phyloP scores from a whole-genome alignment of 2,888 invertebrate species.

The Lutraria lutraria region DNA sequence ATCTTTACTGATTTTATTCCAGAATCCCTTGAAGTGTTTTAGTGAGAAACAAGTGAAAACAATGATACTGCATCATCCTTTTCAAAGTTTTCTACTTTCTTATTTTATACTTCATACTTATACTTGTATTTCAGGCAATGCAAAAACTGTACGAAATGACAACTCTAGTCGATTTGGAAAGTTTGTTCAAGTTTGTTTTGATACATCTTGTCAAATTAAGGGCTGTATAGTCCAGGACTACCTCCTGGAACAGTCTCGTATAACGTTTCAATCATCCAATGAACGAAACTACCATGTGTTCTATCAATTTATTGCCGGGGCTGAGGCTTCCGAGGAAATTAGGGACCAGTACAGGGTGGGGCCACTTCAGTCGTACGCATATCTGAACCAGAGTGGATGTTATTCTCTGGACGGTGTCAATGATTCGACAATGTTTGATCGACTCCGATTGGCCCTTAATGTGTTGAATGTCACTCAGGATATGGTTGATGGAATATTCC shows the following conservation, averaged over 20 bases:
- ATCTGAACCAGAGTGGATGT: slow-evolving; percentile 83
- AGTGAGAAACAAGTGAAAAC: no score
- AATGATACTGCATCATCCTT: no score
- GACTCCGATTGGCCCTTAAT: slow-evolving; percentile 82
- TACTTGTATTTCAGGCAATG: slow-evolving; percentile 92
- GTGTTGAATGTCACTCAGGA: slow-evolving; percentile 80
- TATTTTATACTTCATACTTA: not conserved
- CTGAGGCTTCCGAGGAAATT: slow-evolving; percentile 78
- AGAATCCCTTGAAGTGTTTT: no score
- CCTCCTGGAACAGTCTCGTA: slow-evolving; percentile 96
- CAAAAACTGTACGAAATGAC: slow-evolving; percentile 97
- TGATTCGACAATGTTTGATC: slow-evolving; percentile 81
- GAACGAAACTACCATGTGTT: slow-evolving; percentile 99
- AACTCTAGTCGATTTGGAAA: slow-evolving; percentile 98
- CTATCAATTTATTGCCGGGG: slow-evolving; percentile 96
- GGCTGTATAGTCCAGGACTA: slow-evolving; percentile 91
- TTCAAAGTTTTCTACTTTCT: no score
- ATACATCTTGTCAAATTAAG: slow-evolving; percentile 89
- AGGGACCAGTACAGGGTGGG: slow-evolving; percentile 77
- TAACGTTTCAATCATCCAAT: slow-evolving; percentile 92
- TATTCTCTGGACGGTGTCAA: slow-evolving; percentile 79
- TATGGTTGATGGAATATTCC: slow-evolving; percentile 82
- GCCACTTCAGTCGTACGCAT: slow-evolving; percentile 77
- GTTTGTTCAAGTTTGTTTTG: slow-evolving; percentile 97
- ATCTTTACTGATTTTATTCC: no score